Evolutionary conservation across 64 coral and sea anemone genomes (phyloP).

Genomic region (Anthopleura sola): DNA sequence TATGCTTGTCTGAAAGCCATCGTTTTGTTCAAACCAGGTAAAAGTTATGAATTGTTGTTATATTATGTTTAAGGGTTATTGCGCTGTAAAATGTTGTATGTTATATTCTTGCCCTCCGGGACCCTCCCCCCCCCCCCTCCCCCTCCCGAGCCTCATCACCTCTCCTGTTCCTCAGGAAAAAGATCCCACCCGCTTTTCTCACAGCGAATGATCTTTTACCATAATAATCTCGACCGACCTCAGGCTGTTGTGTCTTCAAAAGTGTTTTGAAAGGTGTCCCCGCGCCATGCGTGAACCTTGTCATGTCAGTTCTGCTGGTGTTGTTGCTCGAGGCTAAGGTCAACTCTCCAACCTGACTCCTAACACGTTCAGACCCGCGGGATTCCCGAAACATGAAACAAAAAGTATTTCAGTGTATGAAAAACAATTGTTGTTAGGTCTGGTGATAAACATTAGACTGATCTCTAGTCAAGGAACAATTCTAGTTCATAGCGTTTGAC

Average conservation of each 20-base stretch:
- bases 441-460: no score
- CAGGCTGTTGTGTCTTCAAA: no score
- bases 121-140: not conserved
- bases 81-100: not conserved
- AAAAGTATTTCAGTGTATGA: no score
- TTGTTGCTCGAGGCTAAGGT: no score
- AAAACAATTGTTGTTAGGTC: no score
- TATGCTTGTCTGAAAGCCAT: slow-evolving; percentile 95
- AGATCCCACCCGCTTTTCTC: no score
- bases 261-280: no score
- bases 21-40: slow-evolving; percentile 95
- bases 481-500: no score
- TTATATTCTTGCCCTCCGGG: not conserved
- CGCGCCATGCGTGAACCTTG: not conserved
- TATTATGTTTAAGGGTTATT: not conserved
- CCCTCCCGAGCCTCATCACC: not conserved
- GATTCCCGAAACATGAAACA: not conserved
- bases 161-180: not conserved
- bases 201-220: no score
- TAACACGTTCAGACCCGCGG: not conserved
- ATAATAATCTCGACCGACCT: no score
- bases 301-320: not conserved
- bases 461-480: no score
- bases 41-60: no score
- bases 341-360: not conserved